Evolutionary conservation across 2,113 vertebrate species (phyloP), one percentile per base, ranked within the genome.

Genomic region (Atherinomorus stipes): DNA sequence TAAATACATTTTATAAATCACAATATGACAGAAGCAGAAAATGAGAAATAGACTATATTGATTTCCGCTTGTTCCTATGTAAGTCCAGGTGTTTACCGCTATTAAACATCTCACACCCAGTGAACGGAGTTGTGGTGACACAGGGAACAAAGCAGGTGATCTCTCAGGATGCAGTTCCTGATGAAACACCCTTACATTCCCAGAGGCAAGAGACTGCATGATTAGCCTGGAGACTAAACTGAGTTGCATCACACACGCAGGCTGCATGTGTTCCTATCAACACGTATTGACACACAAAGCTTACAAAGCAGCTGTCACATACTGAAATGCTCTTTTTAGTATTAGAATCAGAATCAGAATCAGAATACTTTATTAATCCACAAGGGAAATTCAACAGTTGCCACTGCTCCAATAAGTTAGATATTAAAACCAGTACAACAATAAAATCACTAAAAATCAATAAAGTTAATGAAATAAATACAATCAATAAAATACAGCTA

Each of bases 181-280:
- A 92, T 90, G 88, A 93, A 93, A 92, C 79, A 52, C 37, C 2
- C 61, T n/a, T 51, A 62, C 21, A 72, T 45, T 86, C 87, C 84
- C 90, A 73, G 50, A 78, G 88, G 89, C 63, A 57, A 74, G 1
- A 62, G 56, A 42, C 40, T 78, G 63, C 78, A 59, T 8, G 51
- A 31, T 71, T 89, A 90, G 70, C 72, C 79, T 71, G 16, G 83
- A 77, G 82, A 74, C 73, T 25, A 31, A 34, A 25, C 22, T 15
- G 2, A 53, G 74, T 84, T 84, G 74, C 84, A 84, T 88, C 86
- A 90, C 76, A 79, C 69, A 53, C 62, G 47, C 5, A 0, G 68
- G 37, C 45, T 40, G 15, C 22, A 60, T n/a, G 11, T 51, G 21
- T 64, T 52, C 60, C 53, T 49, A 26, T 44, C 15, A 16, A 34